Base-by-base conservation (phyloP, 2,113 vertebrate genomes). In the Brachyhypopomus occidentalis region DNA sequence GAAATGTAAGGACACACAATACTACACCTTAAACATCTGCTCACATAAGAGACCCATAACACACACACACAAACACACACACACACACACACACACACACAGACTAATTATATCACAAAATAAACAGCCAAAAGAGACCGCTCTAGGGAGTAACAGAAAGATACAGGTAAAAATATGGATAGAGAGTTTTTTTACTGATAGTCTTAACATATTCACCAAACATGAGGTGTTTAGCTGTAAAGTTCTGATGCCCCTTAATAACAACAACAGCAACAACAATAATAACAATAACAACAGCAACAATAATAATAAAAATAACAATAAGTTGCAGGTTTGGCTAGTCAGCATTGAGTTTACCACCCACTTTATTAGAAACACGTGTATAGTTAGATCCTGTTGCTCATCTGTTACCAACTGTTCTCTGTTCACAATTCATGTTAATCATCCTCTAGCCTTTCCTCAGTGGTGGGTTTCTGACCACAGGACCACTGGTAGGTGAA, bases 21-120 rank as follows among this genome's bases (percentile, higher is more conserved):
- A 86, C 83, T 11, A 70, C 77, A 81, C 71, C 81, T 79, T 83
- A 87, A 87, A 90, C 87, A 90, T 88, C 84, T 88, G 87, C 84
- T 90, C 83, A 86, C 70, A 84, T 80, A 83, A 74, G 83, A 85
- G 77, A 56, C 72, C 60, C 75, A 81, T 70, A 85, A 60, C 41
- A 75, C 77, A 83, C 83, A 75, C 85, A 73, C 67, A 83, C 58
- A 56, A 55, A 72, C 23, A 23, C 72, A 52, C 45, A 48, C n/a
- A 36, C 71, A 52, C 60, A 23, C 71, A 75, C 77, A 72, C 71
- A 67, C 48, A 73, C 27, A 60, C 66, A 14, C 34, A 69, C 25
- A 48, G n/a, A 27, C 30, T 52, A 52, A 52, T 52, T 52, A 12
- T 12, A 22, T 70, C 77, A 22, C 22, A 71, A 56, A 60, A 71